phyloP scores from a whole-genome alignment of 1,140 invertebrate genomes.

The Formica selysi region DNA sequence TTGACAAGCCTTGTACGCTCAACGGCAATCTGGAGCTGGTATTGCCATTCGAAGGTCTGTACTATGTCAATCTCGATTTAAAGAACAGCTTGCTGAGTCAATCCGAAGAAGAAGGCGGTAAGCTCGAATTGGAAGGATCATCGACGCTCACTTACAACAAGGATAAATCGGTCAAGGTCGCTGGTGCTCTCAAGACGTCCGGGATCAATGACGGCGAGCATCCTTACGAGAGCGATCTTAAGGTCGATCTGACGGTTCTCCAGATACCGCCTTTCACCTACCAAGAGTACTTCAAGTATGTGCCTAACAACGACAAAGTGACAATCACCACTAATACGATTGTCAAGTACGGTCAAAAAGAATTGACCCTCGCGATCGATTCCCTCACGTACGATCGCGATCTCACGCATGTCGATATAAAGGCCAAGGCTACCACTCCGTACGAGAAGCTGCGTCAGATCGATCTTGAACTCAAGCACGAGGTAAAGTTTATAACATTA shows the following conservation, averaged over 20 bases:
- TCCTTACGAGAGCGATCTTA: slow-evolving; percentile 36
- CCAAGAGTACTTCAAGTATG: slow-evolving; percentile 81
- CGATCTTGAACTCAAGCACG: slow-evolving; percentile 86
- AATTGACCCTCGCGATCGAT: slow-evolving; percentile 66
- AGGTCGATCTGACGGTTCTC: slow-evolving; percentile 56
- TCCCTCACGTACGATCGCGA: slow-evolving; percentile 64
- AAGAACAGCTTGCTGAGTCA: slow-evolving; percentile 73
- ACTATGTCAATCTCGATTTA: slow-evolving; percentile 83
- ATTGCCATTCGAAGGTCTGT: slow-evolving; percentile 86
- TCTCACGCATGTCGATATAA: slow-evolving; percentile 61
- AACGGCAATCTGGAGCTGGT: slow-evolving; percentile 82
- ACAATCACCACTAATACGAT: slow-evolving; percentile 60
- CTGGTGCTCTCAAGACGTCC: slow-evolving; percentile 66
- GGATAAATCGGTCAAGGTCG: slow-evolving; percentile 85
- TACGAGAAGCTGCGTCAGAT: slow-evolving; percentile 87
- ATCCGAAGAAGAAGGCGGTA: slow-evolving; percentile 63
- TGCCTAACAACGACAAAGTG: slow-evolving; percentile 82
- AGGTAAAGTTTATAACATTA: slow-evolving; percentile 81
- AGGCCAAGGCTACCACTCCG: slow-evolving; percentile 79
- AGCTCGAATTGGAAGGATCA: slow-evolving; percentile 69
- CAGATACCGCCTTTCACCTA: slow-evolving; percentile 75
- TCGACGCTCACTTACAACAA: slow-evolving; percentile 86
- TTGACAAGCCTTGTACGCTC: slow-evolving; percentile 81
- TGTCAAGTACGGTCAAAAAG: slow-evolving; percentile 76
- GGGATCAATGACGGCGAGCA: slow-evolving; percentile 44